A percentile compares a stretch with the other conserved stretches of the same genome.
These are phyloP conservation scores for Tragelaphus strepsiceros DNA, from an alignment of 2,113 vertebrate species.

Conservation along the genomic window DNA sequence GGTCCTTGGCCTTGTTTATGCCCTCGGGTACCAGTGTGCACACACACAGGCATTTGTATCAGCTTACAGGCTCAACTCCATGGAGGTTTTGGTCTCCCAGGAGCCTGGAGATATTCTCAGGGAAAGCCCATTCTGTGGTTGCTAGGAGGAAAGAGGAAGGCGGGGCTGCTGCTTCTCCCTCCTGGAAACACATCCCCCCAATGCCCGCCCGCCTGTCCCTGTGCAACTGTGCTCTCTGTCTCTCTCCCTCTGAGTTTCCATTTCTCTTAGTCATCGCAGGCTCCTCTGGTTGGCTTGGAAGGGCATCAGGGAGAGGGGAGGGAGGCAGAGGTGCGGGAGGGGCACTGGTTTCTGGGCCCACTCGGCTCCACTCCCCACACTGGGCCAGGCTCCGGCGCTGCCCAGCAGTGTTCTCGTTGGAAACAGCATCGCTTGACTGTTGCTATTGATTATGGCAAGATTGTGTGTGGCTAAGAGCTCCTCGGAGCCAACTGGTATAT, in stretches of 20 bases:
- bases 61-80: not conserved
- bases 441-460: constrained; percentile 88
- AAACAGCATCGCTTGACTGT: constrained; percentile 83
- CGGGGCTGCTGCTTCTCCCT: not conserved
- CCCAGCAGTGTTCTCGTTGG: constrained; percentile 81
- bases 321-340: not conserved
- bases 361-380: not conserved
- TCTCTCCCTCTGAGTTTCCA: not conserved
- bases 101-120: not conserved
- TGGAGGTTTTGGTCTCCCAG: not conserved
- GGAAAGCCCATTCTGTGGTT: not conserved
- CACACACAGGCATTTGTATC: not conserved
- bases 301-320: not conserved
- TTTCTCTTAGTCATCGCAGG: not conserved
- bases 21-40: not conserved
- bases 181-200: not conserved
- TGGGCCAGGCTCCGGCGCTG: constrained; percentile 73
- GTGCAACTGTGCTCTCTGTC: not conserved
- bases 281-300: not conserved
- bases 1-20: not conserved
- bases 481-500: constrained; percentile 87
- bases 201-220: not conserved
- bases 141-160: not conserved
- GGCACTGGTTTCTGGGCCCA: not conserved
- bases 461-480: constrained; percentile 84